phyloP scores from a whole-genome alignment of 2,888 invertebrate genomes.

The Calameuta pallipes region DNA sequence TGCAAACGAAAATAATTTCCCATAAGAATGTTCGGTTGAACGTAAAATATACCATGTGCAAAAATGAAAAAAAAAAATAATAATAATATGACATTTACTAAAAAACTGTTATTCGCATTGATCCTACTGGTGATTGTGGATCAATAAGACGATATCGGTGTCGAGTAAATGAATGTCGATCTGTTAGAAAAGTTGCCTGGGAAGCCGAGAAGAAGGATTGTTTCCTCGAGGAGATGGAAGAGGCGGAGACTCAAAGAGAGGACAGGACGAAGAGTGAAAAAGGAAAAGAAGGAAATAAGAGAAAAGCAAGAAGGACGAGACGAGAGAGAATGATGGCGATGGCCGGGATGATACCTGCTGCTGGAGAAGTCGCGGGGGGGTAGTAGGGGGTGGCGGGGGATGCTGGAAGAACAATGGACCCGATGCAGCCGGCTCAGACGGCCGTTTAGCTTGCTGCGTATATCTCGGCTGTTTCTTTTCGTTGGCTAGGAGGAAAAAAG shows the following conservation, averaged over 20 bases:
- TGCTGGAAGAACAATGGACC: background rate
- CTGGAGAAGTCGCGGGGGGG: background rate
- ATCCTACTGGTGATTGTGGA: background rate
- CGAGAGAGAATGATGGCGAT: background rate
- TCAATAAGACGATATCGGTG: background rate
- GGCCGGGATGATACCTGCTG: background rate
- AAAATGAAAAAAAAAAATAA: too few species aligned
- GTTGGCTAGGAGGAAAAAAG: slow-evolving; percentile 83
- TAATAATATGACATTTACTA: too few species aligned
- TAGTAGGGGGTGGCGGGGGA: too few species aligned
- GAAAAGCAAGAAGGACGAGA: background rate
- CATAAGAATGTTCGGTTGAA: background rate
- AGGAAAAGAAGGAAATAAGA: background rate
- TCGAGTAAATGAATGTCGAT: background rate
- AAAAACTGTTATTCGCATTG: background rate
- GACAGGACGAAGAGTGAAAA: background rate
- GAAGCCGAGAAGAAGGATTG: background rate
- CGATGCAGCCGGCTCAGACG: background rate
- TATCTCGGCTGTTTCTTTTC: slow-evolving; percentile 45
- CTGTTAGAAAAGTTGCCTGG: background rate
- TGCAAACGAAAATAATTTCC: background rate
- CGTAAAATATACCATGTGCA: background rate
- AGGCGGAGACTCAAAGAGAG: background rate
- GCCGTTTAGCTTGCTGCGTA: background rate
- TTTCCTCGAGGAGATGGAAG: background rate